phyloP scores from a whole-genome alignment of 2,888 invertebrate genomes.

The Drosophila austrosaltans region DNA sequence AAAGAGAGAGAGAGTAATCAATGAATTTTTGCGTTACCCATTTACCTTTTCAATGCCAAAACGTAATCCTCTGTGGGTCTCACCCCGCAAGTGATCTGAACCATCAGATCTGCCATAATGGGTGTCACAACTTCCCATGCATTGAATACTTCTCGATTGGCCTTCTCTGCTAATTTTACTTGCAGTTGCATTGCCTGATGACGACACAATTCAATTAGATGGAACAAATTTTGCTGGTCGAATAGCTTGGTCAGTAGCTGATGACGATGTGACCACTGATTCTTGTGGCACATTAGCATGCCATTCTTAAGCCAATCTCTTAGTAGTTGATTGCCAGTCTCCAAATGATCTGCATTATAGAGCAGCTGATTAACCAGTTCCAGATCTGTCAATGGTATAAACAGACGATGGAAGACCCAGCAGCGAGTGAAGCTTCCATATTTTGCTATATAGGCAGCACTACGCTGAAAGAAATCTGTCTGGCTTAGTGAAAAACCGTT shows the following conservation, averaged over 20 bases:
- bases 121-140: slow-evolving; percentile 46
- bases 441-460: slow-evolving; percentile 49
- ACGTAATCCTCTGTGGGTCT: slow-evolving; percentile 48
- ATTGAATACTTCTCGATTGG: slow-evolving; percentile 42
- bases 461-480: slow-evolving; percentile 60
- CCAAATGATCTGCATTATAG: slow-evolving; percentile 43
- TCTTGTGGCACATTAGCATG: slow-evolving; percentile 42
- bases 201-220: slow-evolving; percentile 34
- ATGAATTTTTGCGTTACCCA: neutral
- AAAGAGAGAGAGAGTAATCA: neutral
- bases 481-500: neutral
- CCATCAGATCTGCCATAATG: slow-evolving; percentile 44
- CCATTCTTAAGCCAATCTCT: slow-evolving; percentile 51
- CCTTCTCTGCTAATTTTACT: slow-evolving; percentile 19
- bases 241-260: slow-evolving; percentile 41
- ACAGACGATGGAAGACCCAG: slow-evolving; percentile 66
- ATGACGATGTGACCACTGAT: slow-evolving; percentile 54
- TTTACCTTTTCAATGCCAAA: slow-evolving; percentile 46
- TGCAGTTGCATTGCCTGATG: slow-evolving; percentile 37
- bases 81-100: slow-evolving; percentile 49
- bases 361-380: slow-evolving; percentile 57
- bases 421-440: slow-evolving; percentile 59
- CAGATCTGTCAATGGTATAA: slow-evolving; percentile 61
- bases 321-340: slow-evolving; percentile 60
- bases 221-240: slow-evolving; percentile 25